These are phyloP conservation scores for Malurus leucopterus DNA, from an alignment of 2,797 vertebrate species.

Conservation along the genomic window DNA sequence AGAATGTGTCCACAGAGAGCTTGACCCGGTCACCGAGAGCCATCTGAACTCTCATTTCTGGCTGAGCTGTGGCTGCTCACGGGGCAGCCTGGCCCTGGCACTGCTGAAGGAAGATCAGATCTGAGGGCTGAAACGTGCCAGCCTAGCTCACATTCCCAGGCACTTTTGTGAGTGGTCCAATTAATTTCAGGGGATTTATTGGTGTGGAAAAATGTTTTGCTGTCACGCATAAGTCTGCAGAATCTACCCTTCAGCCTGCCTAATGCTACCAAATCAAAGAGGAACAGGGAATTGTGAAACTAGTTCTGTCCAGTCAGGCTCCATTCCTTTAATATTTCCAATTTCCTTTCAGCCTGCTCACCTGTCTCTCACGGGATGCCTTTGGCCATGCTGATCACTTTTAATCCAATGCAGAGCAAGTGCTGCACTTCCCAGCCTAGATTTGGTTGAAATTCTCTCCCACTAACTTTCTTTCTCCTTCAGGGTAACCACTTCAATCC, in stretches of 20 bases:
- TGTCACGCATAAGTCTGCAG: not conserved
- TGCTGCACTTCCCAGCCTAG: not conserved
- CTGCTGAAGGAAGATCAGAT: not conserved
- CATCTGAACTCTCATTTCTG: not conserved
- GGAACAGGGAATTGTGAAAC: conserved; percentile 45
- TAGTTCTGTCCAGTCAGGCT: conserved; percentile 26
- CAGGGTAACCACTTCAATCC: not conserved
- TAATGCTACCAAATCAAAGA: conserved; percentile 47
- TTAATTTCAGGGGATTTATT: conserved; percentile 31
- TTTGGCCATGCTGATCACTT: conserved; percentile 10
- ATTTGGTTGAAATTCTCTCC: not conserved
- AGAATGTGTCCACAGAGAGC: not conserved
- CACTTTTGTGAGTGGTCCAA: not conserved
- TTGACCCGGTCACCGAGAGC: accelerated
- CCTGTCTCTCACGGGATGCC: conserved; percentile 13
- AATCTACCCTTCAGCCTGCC: not conserved
- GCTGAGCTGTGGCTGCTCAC: not conserved
- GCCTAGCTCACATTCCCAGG: not conserved
- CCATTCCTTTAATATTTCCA: conserved; percentile 47
- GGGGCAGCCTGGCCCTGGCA: not conserved
- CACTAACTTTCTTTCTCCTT: not conserved
- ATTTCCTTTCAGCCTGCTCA: conserved; percentile 27
- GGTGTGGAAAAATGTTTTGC: conserved; percentile 20
- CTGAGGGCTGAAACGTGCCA: not conserved
- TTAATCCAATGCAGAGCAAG: conserved; percentile 10